A percentile compares a stretch with the other conserved stretches of the same genome.
Conservation (phyloP, 2,888 invertebrate genomes). For the Volucella inanis region DNA sequence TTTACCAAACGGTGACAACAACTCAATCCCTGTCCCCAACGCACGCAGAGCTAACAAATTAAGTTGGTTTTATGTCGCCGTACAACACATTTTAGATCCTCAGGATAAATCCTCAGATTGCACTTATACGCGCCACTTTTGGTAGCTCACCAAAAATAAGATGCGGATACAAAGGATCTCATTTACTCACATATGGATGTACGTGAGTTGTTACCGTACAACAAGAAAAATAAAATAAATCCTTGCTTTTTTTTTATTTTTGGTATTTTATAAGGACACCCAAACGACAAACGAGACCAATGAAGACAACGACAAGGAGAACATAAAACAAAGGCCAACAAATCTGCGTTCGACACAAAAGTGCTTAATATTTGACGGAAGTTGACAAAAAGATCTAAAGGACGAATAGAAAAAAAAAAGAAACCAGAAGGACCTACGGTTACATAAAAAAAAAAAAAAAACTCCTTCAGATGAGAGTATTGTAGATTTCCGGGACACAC, state of each 20-base stretch:
- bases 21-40: constrained; percentile 39
- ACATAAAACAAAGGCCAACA: constrained; percentile 68
- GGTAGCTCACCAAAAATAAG: constrained; percentile 27
- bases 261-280: constrained; percentile 40
- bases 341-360: constrained; percentile 67
- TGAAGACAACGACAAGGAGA: constrained; percentile 42
- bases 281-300: constrained; percentile 38
- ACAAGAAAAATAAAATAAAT: constrained; percentile 41
- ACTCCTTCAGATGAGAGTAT: constrained; percentile 56
- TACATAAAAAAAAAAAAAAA: constrained; percentile 29
- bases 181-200: constrained; percentile 45
- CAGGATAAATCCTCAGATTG: constrained; percentile 64
- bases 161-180: constrained; percentile 52
- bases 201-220: neutral
- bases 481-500: constrained; percentile 45
- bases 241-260: constrained; percentile 50
- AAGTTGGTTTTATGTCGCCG: constrained; percentile 68
- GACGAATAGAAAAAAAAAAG: constrained; percentile 7
- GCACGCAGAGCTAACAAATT: constrained; percentile 47
- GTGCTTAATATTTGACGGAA: constrained; percentile 71
- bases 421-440: no score
- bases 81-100: constrained; percentile 63
- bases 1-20: constrained; percentile 47
- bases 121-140: constrained; percentile 60
- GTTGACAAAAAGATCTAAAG: constrained; percentile 57